phyloP scores from a whole-genome alignment of 2,113 vertebrate genomes.

The Callipepla californica region DNA sequence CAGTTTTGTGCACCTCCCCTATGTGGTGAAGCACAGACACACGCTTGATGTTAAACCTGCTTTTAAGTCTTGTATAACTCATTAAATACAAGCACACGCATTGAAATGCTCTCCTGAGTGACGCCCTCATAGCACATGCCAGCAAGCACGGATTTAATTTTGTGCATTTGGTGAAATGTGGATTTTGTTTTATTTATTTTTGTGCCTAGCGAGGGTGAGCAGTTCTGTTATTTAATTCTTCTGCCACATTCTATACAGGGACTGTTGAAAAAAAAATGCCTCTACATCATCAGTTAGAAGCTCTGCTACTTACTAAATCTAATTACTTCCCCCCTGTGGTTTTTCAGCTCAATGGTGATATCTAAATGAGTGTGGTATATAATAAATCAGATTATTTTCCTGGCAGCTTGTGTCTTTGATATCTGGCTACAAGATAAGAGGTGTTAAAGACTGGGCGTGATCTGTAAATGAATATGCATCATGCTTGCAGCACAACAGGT shows the following conservation, averaged over 20 bases:
- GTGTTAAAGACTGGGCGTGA: neutral
- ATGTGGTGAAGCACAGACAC: neutral
- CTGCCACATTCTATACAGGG: neutral
- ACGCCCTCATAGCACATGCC: constrained; percentile 31
- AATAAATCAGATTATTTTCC: constrained; percentile 19
- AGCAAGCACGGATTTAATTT: constrained; percentile 33
- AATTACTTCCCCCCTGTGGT: neutral
- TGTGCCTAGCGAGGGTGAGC: neutral
- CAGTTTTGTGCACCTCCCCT: constrained; percentile 1
- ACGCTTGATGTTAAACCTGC: neutral
- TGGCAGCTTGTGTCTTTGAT: neutral
- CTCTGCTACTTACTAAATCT: constrained; percentile 7
- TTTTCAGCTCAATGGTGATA: constrained; percentile 25
- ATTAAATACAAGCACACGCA: neutral
- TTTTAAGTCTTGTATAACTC: neutral
- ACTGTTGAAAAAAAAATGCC: neutral
- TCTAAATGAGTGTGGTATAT: neutral
- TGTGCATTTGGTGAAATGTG: constrained; percentile 12
- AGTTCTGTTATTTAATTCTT: neutral
- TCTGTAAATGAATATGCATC: neutral
- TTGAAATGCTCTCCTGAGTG: constrained; percentile 49
- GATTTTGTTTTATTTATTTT: constrained; percentile 49
- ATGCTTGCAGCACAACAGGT: neutral
- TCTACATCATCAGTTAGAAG: neutral
- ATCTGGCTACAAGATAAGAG: neutral